Evolutionary conservation across 2,113 vertebrate species (phyloP), one percentile per base, ranked within the genome.

Genomic region (Poeciliopsis occidentalis): DNA sequence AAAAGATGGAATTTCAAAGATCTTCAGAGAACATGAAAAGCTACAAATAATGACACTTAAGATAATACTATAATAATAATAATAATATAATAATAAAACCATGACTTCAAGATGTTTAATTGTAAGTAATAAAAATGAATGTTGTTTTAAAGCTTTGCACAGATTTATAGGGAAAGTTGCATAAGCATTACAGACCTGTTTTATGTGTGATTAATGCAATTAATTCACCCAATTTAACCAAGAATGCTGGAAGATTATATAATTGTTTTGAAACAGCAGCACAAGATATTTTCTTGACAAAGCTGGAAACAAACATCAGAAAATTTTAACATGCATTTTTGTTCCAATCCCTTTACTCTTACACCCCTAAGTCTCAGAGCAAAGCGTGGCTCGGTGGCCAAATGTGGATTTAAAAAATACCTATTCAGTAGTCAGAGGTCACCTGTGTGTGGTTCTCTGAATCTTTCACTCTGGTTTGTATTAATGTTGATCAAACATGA

Each of bases 261-360:
- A 34, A 69, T 60, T 60, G 37, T 66, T 66, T 41, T 69, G 47
- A 51, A 34, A n/a, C 22, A 70, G 30, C 44, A 60, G 64, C 26
- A 27, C 39, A 60, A 60, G 3, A 41, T 71, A 13, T 27, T 71
- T 61, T 37, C 26, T 61, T 1, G 62, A 4, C 22, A 29, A 26
- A 31, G 7, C 19, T 31, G 60, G 26, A 27, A 44, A 27, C 5
- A 69, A 30, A 69, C 19, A 69, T 30, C 44, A n/a, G 13, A 54
- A 30, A 31, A n/a, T 2, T 24, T 3, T 54, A 7, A 19, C 1
- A 5, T 19, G 41, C 17, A 19, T 44, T 44, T 44, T 44, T 44
- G 44, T 5, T 47, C 13, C 4, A 15, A 13, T 15, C 44, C 44
- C 15, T 47, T 15, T 54, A n/a, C 19, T 54, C 22, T 54, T 8